Conservation (phyloP, 2,888 invertebrate species). For the Penaeus monodon region DNA sequence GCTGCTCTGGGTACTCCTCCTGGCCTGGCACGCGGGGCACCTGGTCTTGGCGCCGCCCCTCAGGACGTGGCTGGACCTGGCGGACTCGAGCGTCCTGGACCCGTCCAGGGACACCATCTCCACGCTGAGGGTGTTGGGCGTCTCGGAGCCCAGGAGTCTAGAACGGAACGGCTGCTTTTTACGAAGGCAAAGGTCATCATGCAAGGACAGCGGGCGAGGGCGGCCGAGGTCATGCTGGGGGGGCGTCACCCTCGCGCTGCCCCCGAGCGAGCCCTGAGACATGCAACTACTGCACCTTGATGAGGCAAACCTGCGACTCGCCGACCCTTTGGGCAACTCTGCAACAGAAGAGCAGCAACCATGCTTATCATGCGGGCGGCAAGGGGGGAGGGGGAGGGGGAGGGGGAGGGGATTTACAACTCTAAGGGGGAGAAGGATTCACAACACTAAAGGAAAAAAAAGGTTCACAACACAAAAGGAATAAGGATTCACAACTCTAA, state of each 20-base stretch:
- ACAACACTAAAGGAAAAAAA: no score
- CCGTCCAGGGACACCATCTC: slow-evolving; percentile 3
- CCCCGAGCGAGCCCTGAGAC: slow-evolving; percentile 14
- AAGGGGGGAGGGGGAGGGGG: no score
- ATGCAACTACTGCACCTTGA: slow-evolving; percentile 42
- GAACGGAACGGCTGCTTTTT: neutral
- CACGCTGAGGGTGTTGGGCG: slow-evolving; percentile 21
- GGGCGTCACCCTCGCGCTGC: neutral
- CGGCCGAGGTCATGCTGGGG: neutral
- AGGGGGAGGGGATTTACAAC: no score
- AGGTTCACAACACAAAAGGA: no score
- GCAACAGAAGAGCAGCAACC: slow-evolving; percentile 21
- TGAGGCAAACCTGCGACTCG: slow-evolving; percentile 34
- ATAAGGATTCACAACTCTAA: no score
- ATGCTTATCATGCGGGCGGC: neutral
- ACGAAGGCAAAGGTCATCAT: slow-evolving; percentile 7
- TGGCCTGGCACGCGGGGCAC: slow-evolving; percentile 23
- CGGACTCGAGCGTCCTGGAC: neutral
- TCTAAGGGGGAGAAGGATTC: no score
- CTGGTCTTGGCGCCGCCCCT: neutral
- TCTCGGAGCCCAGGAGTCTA: neutral
- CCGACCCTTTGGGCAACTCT: slow-evolving; percentile 32
- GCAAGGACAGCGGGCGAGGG: slow-evolving; percentile 21
- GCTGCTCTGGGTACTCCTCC: slow-evolving; percentile 26
- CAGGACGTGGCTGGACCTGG: neutral